These are phyloP conservation scores for Mormyrops attenuatus DNA, from an alignment of 2,797 vertebrate species.

Conservation along the genomic window DNA sequence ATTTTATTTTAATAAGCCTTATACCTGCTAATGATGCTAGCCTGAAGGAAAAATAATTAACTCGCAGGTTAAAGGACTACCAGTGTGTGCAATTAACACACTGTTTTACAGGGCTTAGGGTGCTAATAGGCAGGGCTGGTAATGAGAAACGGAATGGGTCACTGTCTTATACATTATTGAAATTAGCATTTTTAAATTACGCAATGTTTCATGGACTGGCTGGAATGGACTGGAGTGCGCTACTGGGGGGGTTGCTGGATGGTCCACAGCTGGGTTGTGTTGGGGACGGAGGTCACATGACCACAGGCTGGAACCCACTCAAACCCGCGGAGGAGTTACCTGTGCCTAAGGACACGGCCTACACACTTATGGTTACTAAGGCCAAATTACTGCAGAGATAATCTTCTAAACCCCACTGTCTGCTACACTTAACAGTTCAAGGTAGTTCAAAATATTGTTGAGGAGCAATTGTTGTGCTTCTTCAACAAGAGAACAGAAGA, in stretches of 20 bases:
- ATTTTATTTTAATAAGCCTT: conserved; percentile 61
- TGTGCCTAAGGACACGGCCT: neutral
- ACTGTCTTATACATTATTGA: conserved; percentile 47
- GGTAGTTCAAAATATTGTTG: neutral
- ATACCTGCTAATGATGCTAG: conserved; percentile 54
- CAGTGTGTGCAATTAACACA: conserved; percentile 54
- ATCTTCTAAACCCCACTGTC: neutral
- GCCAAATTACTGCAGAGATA: neutral
- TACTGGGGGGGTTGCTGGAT: neutral
- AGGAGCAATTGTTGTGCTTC: neutral
- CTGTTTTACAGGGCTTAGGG: conserved; percentile 44
- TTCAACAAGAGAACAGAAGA: neutral
- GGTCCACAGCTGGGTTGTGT: neutral
- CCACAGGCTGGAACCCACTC: neutral
- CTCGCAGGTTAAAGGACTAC: conserved; percentile 56
- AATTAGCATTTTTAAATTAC: conserved; percentile 7
- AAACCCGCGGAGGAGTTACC: neutral
- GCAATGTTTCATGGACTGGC: neutral
- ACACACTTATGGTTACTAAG: neutral
- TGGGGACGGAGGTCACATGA: neutral
- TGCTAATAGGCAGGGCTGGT: conserved; percentile 48
- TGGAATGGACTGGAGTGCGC: neutral
- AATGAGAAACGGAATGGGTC: conserved; percentile 42
- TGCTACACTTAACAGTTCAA: neutral
- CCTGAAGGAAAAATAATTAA: conserved; percentile 64